Evolutionary conservation across 2,797 vertebrate species (phyloP).

Genomic region (Poeciliopsis turneri): DNA sequence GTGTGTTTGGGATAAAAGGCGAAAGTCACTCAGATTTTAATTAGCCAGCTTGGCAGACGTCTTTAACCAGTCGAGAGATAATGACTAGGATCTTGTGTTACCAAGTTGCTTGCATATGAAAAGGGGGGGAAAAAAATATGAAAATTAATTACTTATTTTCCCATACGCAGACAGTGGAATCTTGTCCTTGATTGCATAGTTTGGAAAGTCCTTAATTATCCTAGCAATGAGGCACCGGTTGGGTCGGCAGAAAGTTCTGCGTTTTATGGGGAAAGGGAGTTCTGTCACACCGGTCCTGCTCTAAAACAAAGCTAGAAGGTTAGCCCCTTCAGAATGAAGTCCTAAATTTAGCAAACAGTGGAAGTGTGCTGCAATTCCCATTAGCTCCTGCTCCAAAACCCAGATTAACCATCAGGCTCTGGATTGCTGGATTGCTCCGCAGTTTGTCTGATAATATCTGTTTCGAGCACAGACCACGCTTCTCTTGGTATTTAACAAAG

Average conservation of each 20-base stretch:
- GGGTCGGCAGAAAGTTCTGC: not conserved
- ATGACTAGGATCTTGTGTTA: constrained; percentile 60
- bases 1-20: constrained; percentile 26
- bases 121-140: constrained; percentile 2
- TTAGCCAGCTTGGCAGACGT: constrained; percentile 59
- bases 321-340: constrained; percentile 10
- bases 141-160: constrained; percentile 72
- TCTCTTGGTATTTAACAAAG: constrained; percentile 79
- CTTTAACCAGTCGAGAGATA: constrained; percentile 64
- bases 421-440: constrained; percentile 71
- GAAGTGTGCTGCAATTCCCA: constrained; percentile 32
- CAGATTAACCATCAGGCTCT: constrained; percentile 64
- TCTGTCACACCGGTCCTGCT: constrained; percentile 8
- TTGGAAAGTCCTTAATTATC: constrained; percentile 67
- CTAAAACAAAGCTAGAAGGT: constrained; percentile 5
- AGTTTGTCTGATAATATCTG: constrained; percentile 72
- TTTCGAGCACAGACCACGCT: constrained; percentile 56
- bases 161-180: constrained; percentile 41
- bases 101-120: constrained; percentile 50
- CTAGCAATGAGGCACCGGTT: constrained; percentile 18
- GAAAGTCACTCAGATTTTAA: constrained; percentile 61
- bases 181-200: constrained; percentile 64
- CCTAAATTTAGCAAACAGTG: constrained; percentile 41
- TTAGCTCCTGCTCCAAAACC: constrained; percentile 48
- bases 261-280: not conserved